phyloP scores from a whole-genome alignment of 2,888 invertebrate species.

The Dichetophora obliterata region DNA sequence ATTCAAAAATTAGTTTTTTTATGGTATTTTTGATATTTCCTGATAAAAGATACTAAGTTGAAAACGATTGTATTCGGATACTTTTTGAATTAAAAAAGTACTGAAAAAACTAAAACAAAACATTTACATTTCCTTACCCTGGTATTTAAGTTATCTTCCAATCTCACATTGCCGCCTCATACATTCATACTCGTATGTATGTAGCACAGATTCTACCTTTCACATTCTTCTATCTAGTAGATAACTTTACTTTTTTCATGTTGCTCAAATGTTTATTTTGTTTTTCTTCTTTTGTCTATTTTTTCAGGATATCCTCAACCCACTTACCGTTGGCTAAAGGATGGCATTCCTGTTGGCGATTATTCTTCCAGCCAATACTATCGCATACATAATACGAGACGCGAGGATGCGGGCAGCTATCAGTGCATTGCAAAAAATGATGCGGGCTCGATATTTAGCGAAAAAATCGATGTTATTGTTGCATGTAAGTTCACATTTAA shows the following conservation, averaged over 20 bases:
- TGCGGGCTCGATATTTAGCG: conserved; percentile 92
- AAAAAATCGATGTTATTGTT: conserved; percentile 88
- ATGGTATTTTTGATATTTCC: too few relatives aligned
- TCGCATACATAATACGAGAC: conserved; percentile 84
- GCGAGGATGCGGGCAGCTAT: conserved; percentile 90
- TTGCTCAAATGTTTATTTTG: background rate
- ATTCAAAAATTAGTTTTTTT: too few relatives aligned
- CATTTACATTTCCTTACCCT: too few relatives aligned
- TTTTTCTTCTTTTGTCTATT: conserved; percentile 48
- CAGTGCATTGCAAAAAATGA: conserved; percentile 93
- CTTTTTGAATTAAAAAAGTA: too few relatives aligned
- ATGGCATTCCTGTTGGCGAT: conserved; percentile 83
- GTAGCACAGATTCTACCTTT: background rate
- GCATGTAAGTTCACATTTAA: conserved; percentile 83
- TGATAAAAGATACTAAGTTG: too few relatives aligned
- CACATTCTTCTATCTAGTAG: background rate
- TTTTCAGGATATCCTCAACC: conserved; percentile 90
- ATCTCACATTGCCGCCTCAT: background rate
- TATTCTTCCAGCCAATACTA: conserved; percentile 86
- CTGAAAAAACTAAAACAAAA: too few relatives aligned
- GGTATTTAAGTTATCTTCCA: background rate
- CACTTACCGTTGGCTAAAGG: conserved; percentile 92
- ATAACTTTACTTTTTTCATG: conserved; percentile 19
- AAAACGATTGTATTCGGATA: too few relatives aligned
- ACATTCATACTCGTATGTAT: background rate